Evolutionary conservation across 2,797 vertebrate genomes (phyloP).

Genomic region (Tangara arthus): DNA sequence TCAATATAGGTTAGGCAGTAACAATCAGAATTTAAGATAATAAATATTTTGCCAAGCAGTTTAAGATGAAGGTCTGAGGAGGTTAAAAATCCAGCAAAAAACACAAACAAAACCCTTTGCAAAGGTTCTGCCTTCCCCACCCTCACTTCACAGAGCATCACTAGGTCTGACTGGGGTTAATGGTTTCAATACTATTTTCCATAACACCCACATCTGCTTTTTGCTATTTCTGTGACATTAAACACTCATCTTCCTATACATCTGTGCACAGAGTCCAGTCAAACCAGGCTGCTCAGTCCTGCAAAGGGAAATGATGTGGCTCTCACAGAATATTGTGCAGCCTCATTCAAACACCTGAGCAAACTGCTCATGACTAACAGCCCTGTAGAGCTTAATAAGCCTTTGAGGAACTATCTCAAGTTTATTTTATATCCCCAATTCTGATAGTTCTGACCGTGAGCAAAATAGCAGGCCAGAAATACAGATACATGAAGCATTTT

Average conservation of each 20-base stretch:
- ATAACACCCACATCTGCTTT: background rate
- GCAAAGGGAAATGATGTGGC: background rate
- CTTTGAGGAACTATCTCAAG: background rate
- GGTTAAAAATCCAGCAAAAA: background rate
- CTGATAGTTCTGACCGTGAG: background rate
- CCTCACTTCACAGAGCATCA: background rate
- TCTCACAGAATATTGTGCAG: background rate
- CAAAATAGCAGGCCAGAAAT: background rate
- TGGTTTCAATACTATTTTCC: background rate
- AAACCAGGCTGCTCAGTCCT: background rate
- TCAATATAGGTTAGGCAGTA: constrained; percentile 47
- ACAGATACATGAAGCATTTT: background rate
- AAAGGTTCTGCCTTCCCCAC: background rate
- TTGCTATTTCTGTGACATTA: background rate
- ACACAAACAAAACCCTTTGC: background rate
- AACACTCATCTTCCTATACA: background rate
- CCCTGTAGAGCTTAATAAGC: background rate
- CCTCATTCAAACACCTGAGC: background rate
- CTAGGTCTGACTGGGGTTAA: background rate
- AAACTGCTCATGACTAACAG: background rate
- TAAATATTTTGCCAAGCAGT: constrained; percentile 20
- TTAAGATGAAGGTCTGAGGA: background rate
- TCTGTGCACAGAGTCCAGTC: background rate
- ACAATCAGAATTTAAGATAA: constrained; percentile 65
- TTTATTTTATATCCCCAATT: background rate